A percentile compares a stretch with the other conserved stretches of the same genome.
Evolutionary conservation across 2,113 vertebrate genomes (phyloP).

Genomic region (Vidua macroura): DNA sequence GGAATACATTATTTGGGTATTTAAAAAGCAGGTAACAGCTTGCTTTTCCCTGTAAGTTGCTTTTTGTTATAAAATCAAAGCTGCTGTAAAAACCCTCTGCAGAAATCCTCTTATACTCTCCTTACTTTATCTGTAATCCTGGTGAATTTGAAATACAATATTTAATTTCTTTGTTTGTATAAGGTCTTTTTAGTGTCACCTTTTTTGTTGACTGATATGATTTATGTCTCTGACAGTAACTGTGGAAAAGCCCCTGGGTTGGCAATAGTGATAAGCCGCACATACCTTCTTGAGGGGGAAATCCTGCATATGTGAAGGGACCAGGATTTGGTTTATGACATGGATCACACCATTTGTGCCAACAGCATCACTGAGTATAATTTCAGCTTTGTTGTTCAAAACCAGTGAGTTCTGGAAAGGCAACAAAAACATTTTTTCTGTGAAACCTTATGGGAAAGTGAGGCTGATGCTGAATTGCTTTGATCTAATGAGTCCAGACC

Average conservation of each 20-base stretch:
- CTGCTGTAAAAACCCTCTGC: background rate
- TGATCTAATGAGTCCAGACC: background rate
- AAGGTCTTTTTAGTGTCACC: background rate
- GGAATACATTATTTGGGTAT: background rate
- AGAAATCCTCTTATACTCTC: background rate
- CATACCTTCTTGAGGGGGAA: conserved; percentile 47
- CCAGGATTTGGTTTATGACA: conserved; percentile 79
- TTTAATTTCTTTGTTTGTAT: background rate
- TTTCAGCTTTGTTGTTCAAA: conserved; percentile 76
- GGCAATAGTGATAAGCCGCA: background rate
- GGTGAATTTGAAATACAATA: background rate
- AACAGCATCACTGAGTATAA: conserved; percentile 76
- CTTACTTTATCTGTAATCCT: background rate
- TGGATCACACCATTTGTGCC: conserved; percentile 87
- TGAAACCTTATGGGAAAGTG: background rate
- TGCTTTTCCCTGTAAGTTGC: background rate
- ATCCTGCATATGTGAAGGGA: conserved; percentile 65
- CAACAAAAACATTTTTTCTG: background rate
- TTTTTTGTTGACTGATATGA: background rate
- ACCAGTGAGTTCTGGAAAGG: conserved; percentile 74
- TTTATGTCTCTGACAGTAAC: background rate
- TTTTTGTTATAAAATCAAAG: background rate
- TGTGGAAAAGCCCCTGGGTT: background rate
- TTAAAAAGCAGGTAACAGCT: background rate
- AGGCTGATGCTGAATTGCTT: background rate